Evolutionary conservation across 2,113 vertebrate species (phyloP).

Genomic region (Sterrhoptilus dennistouni): DNA sequence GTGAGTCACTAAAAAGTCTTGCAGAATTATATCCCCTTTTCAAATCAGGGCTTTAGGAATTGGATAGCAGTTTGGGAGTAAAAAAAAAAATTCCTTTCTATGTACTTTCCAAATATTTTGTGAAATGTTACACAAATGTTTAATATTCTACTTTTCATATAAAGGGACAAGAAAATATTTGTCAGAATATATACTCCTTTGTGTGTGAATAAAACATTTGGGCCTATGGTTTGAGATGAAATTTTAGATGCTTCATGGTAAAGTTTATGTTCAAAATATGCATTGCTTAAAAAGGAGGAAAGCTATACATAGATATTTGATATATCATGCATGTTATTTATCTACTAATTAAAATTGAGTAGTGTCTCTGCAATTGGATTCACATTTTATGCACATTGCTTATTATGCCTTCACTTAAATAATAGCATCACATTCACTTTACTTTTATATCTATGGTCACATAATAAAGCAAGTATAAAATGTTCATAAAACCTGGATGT

Average conservation of each 20-base stretch:
- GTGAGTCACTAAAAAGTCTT: not conserved
- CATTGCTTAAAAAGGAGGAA: not conserved
- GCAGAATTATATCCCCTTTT: not conserved
- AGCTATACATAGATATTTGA: not conserved
- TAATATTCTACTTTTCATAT: not conserved
- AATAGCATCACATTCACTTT: not conserved
- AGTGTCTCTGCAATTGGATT: not conserved
- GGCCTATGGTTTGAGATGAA: not conserved
- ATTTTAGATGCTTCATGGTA: not conserved
- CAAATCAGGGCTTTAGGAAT: not conserved
- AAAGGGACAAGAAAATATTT: not conserved
- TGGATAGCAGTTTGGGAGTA: not conserved
- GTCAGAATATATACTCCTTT: not conserved
- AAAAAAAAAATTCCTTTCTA: rapidly evolving
- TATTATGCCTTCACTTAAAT: not conserved
- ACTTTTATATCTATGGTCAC: not conserved
- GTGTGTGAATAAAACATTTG: not conserved
- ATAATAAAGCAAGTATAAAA: not conserved
- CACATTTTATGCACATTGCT: not conserved
- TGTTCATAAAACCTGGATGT: not conserved
- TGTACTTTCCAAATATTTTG: not conserved
- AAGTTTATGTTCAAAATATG: not conserved
- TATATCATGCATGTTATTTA: not conserved
- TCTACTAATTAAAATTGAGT: not conserved
- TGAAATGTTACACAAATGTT: rapidly evolving